Conservation (phyloP, 2,113 vertebrate genomes). For the Lontra canadensis region DNA sequence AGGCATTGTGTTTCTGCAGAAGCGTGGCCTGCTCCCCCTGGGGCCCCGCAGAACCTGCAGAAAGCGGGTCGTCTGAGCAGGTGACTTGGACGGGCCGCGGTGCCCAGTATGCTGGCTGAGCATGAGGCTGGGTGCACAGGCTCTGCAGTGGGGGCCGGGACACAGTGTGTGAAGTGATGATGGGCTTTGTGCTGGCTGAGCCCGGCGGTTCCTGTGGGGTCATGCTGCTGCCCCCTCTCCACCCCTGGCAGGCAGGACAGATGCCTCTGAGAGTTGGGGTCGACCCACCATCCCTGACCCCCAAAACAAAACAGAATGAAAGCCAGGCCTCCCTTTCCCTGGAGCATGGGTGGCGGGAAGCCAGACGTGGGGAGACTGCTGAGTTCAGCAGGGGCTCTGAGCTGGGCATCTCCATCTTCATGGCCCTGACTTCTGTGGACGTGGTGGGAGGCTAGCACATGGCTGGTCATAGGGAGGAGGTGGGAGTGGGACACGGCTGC, state of each 20-base stretch:
- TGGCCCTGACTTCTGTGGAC: not conserved
- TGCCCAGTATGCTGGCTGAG: too few species aligned
- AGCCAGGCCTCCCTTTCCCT: fast-evolving
- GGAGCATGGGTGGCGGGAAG: fast-evolving
- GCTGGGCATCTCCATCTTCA: not conserved
- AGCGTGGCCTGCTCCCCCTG: not conserved
- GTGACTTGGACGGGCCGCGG: not conserved
- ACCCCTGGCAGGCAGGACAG: not conserved
- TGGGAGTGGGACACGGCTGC: not conserved
- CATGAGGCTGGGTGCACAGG: not conserved
- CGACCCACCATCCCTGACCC: not conserved
- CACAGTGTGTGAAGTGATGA: not conserved
- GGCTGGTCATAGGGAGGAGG: not conserved
- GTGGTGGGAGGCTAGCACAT: not conserved
- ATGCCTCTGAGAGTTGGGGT: not conserved
- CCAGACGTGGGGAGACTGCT: not conserved
- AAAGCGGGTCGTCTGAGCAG: not conserved
- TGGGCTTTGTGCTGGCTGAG: not conserved
- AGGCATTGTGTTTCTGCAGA: fast-evolving
- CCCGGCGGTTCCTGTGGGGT: not conserved
- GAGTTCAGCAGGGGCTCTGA: not conserved
- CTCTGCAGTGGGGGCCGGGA: not conserved
- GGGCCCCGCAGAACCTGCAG: not conserved
- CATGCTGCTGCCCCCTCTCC: not conserved
- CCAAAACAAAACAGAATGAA: not conserved